These are phyloP conservation scores for Tipula vernalis DNA, from an alignment of 2,888 invertebrate species.

Conservation along the genomic window DNA sequence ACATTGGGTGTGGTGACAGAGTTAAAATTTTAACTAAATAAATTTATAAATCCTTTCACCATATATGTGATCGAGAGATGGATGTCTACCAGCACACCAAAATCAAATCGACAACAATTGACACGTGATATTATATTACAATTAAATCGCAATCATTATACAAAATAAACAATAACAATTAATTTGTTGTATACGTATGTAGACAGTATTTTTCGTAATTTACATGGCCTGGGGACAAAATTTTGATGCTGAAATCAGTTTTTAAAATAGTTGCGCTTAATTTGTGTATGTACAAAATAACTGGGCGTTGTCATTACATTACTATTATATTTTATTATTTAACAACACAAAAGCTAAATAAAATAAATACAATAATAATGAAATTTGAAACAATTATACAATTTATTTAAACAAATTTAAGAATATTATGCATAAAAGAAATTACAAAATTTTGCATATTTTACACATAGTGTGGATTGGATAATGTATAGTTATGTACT, in stretches of 20 bases:
- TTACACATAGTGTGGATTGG: not conserved
- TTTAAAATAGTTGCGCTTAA: not conserved
- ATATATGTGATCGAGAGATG: not conserved
- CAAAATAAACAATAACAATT: not conserved
- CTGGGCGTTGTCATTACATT: conserved; percentile 9
- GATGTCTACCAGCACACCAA: not conserved
- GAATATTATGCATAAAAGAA: conserved; percentile 5
- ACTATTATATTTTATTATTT: not conserved
- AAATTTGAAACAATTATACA: conserved; percentile 10
- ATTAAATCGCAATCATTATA: not conserved
- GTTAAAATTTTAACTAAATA: not conserved
- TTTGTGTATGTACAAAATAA: not conserved
- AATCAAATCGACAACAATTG: not conserved
- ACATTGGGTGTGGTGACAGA: not conserved
- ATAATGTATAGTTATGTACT: not conserved
- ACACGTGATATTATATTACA: not conserved
- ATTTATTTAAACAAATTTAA: conserved; percentile 5
- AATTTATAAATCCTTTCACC: not conserved
- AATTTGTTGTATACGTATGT: not conserved
- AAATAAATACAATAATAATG: not conserved
- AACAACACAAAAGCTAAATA: not conserved
- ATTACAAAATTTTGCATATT: conserved; percentile 8
- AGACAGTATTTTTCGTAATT: conserved; percentile 6
- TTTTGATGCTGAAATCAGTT: conserved; percentile 9
- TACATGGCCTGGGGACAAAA: conserved; percentile 5